These are phyloP conservation scores for Montipora sp. DNA, from an alignment of 64 coral and sea anemone genomes.

Conservation along the genomic window DNA sequence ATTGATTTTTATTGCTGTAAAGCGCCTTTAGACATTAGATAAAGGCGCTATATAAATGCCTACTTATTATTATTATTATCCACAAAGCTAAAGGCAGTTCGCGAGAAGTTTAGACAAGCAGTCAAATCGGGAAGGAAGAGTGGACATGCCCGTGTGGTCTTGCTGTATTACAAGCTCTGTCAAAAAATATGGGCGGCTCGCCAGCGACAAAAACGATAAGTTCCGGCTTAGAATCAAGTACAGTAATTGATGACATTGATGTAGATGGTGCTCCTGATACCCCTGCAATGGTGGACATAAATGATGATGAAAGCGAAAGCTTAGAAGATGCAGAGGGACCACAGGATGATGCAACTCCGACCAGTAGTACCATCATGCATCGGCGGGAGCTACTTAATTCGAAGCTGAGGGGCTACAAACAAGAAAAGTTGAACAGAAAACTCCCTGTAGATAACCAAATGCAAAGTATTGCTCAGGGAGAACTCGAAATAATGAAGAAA, in stretches of 20 bases:
- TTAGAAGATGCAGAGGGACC: slow-evolving; percentile 23
- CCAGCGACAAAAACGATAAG: slow-evolving; percentile 45
- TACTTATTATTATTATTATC: too few relatives aligned
- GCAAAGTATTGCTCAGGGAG: slow-evolving; percentile 49
- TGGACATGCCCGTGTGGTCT: slow-evolving; percentile 45
- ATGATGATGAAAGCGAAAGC: slow-evolving; percentile 5
- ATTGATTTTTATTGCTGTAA: too few relatives aligned
- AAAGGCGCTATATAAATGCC: too few relatives aligned
- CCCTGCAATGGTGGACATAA: too few relatives aligned
- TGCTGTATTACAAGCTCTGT: slow-evolving; percentile 21
- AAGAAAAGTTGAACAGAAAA: slow-evolving; percentile 43
- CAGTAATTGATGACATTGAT: slow-evolving; percentile 29
- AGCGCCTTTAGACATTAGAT: too few relatives aligned
- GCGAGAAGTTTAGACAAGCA: slow-evolving; percentile 28
- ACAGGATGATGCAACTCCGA: slow-evolving; percentile 2
- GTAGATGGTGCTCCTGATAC: slow-evolving; percentile 15
- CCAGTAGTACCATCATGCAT: slow-evolving; percentile 32
- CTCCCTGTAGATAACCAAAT: slow-evolving; percentile 47
- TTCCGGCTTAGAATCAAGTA: slow-evolving; percentile 33
- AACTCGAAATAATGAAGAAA: slow-evolving; percentile 42
- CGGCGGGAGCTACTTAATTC: slow-evolving; percentile 21
- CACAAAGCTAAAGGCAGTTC: slow-evolving; percentile 34
- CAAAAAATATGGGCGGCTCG: slow-evolving; percentile 14
- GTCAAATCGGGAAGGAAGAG: slow-evolving; percentile 33
- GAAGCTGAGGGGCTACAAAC: slow-evolving; percentile 1